Base-by-base conservation (phyloP, 1,140 invertebrate species). In the Helicoverpa armigera region DNA sequence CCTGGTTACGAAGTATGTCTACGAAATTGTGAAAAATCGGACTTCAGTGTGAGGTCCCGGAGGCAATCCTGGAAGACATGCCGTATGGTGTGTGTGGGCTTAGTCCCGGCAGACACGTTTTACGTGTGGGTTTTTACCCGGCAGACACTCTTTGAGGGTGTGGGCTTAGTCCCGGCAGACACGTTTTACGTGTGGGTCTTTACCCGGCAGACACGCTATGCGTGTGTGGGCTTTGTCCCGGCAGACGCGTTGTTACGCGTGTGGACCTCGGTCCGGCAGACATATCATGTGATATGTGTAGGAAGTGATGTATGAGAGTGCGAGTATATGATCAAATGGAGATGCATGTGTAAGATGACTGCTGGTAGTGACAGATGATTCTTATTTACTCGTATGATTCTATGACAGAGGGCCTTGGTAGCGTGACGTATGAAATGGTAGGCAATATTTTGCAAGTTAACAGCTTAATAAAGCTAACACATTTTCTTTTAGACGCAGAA, bases 361-460 rank as follows among this genome's bases (percentile, higher is more conserved):
- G 16, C 29, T 60, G 29, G 58, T 1, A 23, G 58, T 60, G 58
- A 23, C 58, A 29, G 58, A 60, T 60, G 58, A 60, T 60, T 60
- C 58, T 60, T 29, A 60, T 60, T 60, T 60, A 60, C 58, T 60
- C 58, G 58, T 60, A 60, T 60, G 58, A 60, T 23, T 60, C 58
- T 60, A 60, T 60, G 58, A 60, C 58, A 60, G 58, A 60, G 58
- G 58, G 58, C 58, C 58, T 60, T 60, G 10, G 16, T 60, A 60
- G 58, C 58, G 58, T 60, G 35, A 35, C 3, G 35, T 35, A 35
- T 35, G 35, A 35, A 35, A 35, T 35, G 3, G 35, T 35, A 35
- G 58, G 58, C 58, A 60, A 60, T 18, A 60, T 23, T 29, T 23
- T 60, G 58, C 58, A 3, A 18, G 16, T 23, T 60, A 11, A 60